These are phyloP conservation scores for Microplitis demolitor DNA, from an alignment of 1,140 invertebrate species.

Conservation along the genomic window DNA sequence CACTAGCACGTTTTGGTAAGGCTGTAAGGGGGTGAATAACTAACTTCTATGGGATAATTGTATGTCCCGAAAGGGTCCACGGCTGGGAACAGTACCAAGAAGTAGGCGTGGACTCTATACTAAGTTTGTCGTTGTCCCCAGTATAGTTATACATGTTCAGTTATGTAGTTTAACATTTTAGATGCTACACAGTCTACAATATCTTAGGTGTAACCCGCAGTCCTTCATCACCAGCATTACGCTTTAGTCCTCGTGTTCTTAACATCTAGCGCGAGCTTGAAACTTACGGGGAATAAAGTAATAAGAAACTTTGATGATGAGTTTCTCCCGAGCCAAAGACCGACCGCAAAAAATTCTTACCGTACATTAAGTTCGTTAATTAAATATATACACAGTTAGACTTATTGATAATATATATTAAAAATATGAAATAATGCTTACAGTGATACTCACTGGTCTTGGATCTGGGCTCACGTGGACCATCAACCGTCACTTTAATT, in stretches of 20 bases:
- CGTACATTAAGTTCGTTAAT: background rate
- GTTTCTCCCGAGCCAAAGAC: too few species aligned
- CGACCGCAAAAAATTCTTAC: background rate
- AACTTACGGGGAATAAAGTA: too few species aligned
- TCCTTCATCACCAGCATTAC: conserved; percentile 58
- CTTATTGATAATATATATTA: conserved; percentile 33
- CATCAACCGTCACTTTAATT: conserved; percentile 98
- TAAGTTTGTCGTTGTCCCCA: conserved; percentile 40
- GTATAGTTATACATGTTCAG: too few species aligned
- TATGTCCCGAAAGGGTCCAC: conserved; percentile 39
- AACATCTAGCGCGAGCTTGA: too few species aligned
- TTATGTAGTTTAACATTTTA: conserved; percentile 31
- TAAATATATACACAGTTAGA: conserved; percentile 25
- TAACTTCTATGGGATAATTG: conserved; percentile 42
- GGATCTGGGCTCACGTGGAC: conserved; percentile 94
- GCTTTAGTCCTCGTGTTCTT: conserved; percentile 9
- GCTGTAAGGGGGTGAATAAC: conserved; percentile 10
- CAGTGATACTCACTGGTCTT: conserved; percentile 91
- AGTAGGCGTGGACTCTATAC: conserved; percentile 22
- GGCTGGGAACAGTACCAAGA: conserved; percentile 32
- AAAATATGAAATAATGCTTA: conserved; percentile 51
- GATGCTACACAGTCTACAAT: conserved; percentile 32
- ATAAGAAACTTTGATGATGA: too few species aligned
- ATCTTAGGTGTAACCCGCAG: conserved; percentile 45
- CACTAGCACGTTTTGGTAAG: background rate